phyloP scores from a whole-genome alignment of 2,888 invertebrate genomes.

The Ommatoiulus sabulosus region DNA sequence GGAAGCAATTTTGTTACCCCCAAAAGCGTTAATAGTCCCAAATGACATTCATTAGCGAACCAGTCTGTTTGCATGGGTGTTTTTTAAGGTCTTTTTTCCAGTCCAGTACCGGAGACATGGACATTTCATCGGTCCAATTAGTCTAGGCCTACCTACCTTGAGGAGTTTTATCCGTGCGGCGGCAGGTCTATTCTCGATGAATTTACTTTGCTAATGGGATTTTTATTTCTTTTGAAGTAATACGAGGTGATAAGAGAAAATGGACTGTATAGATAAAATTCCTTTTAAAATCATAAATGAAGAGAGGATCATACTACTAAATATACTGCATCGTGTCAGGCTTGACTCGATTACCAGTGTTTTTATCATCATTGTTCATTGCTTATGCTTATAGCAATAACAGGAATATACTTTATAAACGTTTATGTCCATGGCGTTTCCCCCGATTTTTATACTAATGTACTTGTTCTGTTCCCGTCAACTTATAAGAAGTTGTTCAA shows the following conservation, averaged over 20 bases:
- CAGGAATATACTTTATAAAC: neutral
- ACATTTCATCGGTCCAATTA: conserved; percentile 25
- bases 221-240: conserved; percentile 35
- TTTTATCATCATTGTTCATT: conserved; percentile 8
- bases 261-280: conserved; percentile 17
- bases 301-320: conserved; percentile 13
- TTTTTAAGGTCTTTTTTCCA: neutral
- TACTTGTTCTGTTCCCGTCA: neutral
- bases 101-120: neutral
- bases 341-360: neutral
- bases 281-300: conserved; percentile 42
- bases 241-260: conserved; percentile 25
- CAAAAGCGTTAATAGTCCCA: conserved; percentile 3
- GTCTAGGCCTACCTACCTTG: conserved; percentile 4
- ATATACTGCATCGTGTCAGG: neutral
- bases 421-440: neutral
- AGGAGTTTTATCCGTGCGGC: neutral
- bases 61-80: neutral
- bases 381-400: neutral
- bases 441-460: conserved; percentile 16
- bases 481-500: neutral
- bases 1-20: neutral
- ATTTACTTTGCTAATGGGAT: conserved; percentile 35
- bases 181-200: neutral
- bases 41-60: conserved; percentile 4